Conservation (phyloP, 2,888 invertebrate species). For the Agrochola macilenta region DNA sequence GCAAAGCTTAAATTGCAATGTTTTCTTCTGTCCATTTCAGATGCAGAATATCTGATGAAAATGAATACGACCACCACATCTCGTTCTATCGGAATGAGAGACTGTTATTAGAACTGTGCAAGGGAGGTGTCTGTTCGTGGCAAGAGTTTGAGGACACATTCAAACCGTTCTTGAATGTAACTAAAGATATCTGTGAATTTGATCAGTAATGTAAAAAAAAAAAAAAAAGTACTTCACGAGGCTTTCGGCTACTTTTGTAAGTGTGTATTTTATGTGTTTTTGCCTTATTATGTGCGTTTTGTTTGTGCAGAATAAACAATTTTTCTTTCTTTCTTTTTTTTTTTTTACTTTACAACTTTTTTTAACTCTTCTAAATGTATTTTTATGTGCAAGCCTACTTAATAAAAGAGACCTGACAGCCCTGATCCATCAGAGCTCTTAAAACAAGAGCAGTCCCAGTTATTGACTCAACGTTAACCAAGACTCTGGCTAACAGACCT, state of each 20-base stretch:
- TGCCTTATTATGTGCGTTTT: no score
- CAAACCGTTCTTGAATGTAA: constrained; percentile 71
- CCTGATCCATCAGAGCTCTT: no score
- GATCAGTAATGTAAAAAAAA: not conserved
- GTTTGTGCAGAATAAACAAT: no score
- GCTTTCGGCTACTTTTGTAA: no score
- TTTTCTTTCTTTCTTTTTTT: no score
- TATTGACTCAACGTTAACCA: no score
- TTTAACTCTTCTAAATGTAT: not conserved
- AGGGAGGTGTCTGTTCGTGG: constrained; percentile 82
- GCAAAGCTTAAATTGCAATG: not conserved
- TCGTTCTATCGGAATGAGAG: constrained; percentile 83
- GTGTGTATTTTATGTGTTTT: no score
- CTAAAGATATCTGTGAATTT: constrained; percentile 71
- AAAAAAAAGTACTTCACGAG: no score
- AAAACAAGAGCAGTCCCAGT: no score
- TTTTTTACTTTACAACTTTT: not conserved
- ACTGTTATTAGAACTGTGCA: constrained; percentile 78
- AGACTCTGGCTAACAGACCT: no score
- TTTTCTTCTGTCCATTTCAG: constrained; percentile 68
- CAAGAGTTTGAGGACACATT: constrained; percentile 80
- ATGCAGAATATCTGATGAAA: constrained; percentile 67
- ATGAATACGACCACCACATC: constrained; percentile 74
- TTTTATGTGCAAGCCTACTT: no score
- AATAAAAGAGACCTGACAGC: no score